These are phyloP conservation scores for Eledone cirrhosa DNA, from an alignment of 2,888 invertebrate genomes.

Conservation along the genomic window DNA sequence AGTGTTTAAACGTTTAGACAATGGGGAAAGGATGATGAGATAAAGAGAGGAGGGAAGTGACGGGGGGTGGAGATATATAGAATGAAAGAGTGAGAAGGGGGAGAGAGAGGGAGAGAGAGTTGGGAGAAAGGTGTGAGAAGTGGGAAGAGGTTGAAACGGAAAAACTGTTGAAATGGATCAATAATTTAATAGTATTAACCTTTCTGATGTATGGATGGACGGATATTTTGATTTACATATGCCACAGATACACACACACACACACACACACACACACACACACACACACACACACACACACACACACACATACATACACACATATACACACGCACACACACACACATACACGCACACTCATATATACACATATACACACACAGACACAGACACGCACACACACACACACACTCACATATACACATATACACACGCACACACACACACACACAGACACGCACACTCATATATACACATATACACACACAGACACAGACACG, in stretches of 20 bases:
- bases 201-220: too few relatives aligned
- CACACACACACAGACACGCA: background rate
- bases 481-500: background rate
- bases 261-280: background rate
- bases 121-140: too few relatives aligned
- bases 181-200: too few relatives aligned
- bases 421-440: background rate
- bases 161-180: too few relatives aligned
- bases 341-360: background rate
- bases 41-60: too few relatives aligned
- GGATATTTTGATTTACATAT: too few relatives aligned
- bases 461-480: background rate
- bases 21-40: too few relatives aligned
- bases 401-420: background rate
- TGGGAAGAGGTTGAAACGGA: too few relatives aligned
- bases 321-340: background rate
- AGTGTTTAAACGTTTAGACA: too few relatives aligned
- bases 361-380: background rate
- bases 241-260: background rate
- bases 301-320: background rate
- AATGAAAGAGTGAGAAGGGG: too few relatives aligned
- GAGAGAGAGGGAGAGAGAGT: too few relatives aligned
- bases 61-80: too few relatives aligned
- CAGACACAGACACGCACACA: background rate
- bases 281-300: background rate